Evolutionary conservation across 2,888 invertebrate species (phyloP).

Genomic region (Drosophila peninsularis): DNA sequence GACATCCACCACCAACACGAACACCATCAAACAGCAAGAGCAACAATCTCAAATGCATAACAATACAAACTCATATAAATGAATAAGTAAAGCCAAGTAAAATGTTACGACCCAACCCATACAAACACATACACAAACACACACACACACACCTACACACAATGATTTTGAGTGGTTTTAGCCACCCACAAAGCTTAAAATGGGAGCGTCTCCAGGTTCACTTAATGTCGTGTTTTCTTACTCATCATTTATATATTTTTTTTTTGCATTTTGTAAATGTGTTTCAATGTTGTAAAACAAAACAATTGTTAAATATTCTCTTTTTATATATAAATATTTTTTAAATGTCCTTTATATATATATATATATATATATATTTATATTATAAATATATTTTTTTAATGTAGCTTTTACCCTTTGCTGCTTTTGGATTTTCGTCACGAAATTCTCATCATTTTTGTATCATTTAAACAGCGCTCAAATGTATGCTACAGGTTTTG

Average conservation of each 20-base stretch:
- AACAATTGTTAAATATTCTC: slow-evolving; percentile 25
- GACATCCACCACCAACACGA: slow-evolving; percentile 44
- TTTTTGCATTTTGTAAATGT: slow-evolving; percentile 57
- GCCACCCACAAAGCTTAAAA: slow-evolving; percentile 10
- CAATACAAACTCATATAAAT: slow-evolving; percentile 39
- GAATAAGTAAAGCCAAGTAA: slow-evolving; percentile 48
- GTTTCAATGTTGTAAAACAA: slow-evolving; percentile 54
- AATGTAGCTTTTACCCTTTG: slow-evolving; percentile 52
- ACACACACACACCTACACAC: background rate
- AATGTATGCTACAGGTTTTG: slow-evolving; percentile 74
- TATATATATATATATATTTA: slow-evolving; percentile 28
- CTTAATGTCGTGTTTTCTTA: slow-evolving; percentile 45
- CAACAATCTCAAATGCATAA: slow-evolving; percentile 27
- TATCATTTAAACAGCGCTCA: slow-evolving; percentile 46
- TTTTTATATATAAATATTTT: slow-evolving; percentile 30
- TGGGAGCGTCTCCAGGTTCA: slow-evolving; percentile 23
- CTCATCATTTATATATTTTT: slow-evolving; percentile 9
- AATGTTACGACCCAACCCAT: slow-evolving; percentile 26
- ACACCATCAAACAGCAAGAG: slow-evolving; percentile 42
- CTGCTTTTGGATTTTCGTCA: slow-evolving; percentile 61
- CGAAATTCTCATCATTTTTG: slow-evolving; percentile 11
- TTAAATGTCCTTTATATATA: slow-evolving; percentile 18
- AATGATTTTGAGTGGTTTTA: slow-evolving; percentile 12
- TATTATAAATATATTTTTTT: slow-evolving; percentile 26
- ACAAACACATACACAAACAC: background rate